These are phyloP conservation scores for Malaclemys terrapin DNA, from an alignment of 2,113 vertebrate genomes.

Conservation along the genomic window DNA sequence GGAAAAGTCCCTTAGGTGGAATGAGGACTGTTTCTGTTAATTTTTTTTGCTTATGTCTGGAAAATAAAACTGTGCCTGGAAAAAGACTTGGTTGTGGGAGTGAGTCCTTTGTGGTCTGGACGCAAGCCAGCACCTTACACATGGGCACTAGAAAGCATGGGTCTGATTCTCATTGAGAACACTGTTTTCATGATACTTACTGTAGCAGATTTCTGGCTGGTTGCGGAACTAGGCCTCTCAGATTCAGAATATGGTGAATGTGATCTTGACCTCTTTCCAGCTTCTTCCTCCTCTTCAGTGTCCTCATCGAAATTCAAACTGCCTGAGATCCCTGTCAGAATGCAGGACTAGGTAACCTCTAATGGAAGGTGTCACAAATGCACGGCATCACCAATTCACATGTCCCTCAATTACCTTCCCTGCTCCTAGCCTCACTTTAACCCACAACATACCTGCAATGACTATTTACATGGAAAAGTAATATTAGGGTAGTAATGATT, in stretches of 20 bases:
- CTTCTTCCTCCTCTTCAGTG: constrained; percentile 82
- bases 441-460: background rate
- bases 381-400: background rate
- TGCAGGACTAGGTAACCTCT: background rate
- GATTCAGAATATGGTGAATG: constrained; percentile 77
- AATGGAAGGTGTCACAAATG: background rate
- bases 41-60: background rate
- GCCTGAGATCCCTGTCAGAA: constrained; percentile 87
- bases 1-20: background rate
- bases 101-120: background rate
- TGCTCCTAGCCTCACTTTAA: background rate
- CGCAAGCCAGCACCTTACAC: background rate
- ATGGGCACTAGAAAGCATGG: background rate
- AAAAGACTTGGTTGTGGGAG: background rate
- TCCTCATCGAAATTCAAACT: constrained; percentile 96
- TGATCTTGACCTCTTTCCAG: constrained; percentile 72
- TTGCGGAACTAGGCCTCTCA: constrained; percentile 85
- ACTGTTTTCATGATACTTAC: constrained; percentile 77
- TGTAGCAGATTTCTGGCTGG: constrained; percentile 83
- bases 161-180: background rate
- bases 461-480: background rate
- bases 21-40: background rate
- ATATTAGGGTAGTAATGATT: background rate
- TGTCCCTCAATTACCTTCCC: background rate
- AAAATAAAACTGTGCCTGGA: background rate